These are phyloP conservation scores for Grammomys surdaster DNA, from an alignment of 2,113 vertebrate species.

Conservation along the genomic window DNA sequence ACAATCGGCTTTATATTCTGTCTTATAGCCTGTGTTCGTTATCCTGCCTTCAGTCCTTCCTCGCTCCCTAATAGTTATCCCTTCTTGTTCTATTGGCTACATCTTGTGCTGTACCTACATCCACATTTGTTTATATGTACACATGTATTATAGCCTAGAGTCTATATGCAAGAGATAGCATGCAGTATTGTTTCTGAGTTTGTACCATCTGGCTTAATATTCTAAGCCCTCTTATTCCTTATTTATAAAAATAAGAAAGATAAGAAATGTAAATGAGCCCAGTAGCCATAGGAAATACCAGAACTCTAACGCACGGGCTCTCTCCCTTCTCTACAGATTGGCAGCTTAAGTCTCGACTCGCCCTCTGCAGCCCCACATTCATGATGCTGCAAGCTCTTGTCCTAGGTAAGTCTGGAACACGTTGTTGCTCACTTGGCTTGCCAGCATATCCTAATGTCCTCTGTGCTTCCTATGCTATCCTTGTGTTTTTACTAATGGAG, in stretches of 20 bases:
- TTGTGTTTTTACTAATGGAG: neutral
- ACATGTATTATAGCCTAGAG: neutral
- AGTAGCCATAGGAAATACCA: neutral
- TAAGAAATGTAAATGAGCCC: neutral
- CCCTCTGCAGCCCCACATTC: neutral
- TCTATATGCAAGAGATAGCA: neutral
- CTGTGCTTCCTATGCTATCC: neutral
- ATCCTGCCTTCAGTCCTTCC: neutral
- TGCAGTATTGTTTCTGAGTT: neutral
- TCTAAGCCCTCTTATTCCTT: neutral
- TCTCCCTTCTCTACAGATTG: neutral
- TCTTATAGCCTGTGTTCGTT: neutral
- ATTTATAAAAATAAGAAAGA: conserved; percentile 9
- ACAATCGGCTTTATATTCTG: neutral
- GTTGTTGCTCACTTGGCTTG: neutral
- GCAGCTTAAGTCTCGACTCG: neutral
- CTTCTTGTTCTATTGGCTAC: neutral
- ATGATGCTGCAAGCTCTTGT: too few relatives aligned
- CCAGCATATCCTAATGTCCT: neutral
- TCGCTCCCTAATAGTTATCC: too few relatives aligned
- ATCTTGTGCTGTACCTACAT: neutral
- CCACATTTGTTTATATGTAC: neutral
- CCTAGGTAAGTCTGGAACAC: neutral
- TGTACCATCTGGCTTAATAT: too few relatives aligned
- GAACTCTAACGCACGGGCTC: neutral